Evolutionary conservation across 1,140 invertebrate genomes (phyloP), one percentile per base, ranked within the genome.

Genomic region (Monomorium pharaonis): DNA sequence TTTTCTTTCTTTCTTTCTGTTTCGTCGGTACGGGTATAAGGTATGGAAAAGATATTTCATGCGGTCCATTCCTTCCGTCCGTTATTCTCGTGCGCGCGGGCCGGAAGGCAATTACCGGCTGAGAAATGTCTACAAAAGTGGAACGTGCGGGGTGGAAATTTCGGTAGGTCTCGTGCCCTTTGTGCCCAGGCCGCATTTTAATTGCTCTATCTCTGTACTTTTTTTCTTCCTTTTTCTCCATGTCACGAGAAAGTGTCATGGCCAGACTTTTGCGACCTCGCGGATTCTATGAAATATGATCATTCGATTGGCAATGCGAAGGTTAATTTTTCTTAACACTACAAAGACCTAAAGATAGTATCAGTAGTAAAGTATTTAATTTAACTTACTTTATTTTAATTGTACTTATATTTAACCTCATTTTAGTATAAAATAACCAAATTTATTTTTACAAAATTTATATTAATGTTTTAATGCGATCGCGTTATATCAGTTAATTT

Each of bases 111-210:
- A 83, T 83, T 83, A 83, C 78, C 78, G 78, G 78, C 65, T 83
- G 78, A 83, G 78, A 83, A 83, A 83, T 83, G 78, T 83, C 78
- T 83, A 74, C 78, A 83, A 83, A 83, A 83, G 78, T 83, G 65
- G 78, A 72, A 58, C 65, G 78, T 56, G 78, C 67, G 67, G 78
- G 65, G 67, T 83, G 78, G 51, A 83, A 83, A 83, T 83, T 83
- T 83, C 67, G 78, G 78, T 42, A 72, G 67, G 69, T 83, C 67
- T 69, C 62, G 10, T 69, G 63, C 63, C 67, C 78, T 83, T 83
- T 83, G 78, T 83, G 67, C 37, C 9, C 78, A 33, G 14, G 67
- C 42, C 67, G 78, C 78, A 83, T 83, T 83, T 83, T 83, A 83
- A 83, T 83, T 83, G 78, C 63, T 21, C 63, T 77, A 27, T 47